Percentiles rank a stretch among this genome's conserved stretches.
These are phyloP conservation scores for Rhamphomyia laevipes DNA, from an alignment of 2,888 invertebrate genomes.

Conservation along the genomic window DNA sequence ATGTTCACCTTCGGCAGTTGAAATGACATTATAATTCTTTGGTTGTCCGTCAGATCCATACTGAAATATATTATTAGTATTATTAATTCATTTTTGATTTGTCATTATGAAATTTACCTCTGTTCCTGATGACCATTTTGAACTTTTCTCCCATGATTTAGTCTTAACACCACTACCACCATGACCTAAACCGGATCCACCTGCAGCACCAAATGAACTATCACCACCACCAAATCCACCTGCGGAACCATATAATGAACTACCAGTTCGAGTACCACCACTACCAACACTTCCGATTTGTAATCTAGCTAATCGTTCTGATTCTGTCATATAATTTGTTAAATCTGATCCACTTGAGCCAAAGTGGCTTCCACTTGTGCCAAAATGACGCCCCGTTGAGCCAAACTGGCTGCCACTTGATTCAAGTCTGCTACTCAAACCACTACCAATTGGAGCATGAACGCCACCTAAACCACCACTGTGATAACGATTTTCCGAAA, in stretches of 20 bases:
- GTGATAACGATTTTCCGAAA: constrained; percentile 7
- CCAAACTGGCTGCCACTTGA: not conserved
- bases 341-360: constrained; percentile 16
- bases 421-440: constrained; percentile 14
- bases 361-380: not conserved
- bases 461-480: constrained; percentile 2
- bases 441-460: constrained; percentile 3
- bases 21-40: constrained; percentile 32
- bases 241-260: constrained; percentile 16
- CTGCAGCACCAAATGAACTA: constrained; percentile 8
- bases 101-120: constrained; percentile 21
- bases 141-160: constrained; percentile 37
- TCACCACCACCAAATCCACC: constrained; percentile 10
- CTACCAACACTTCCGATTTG: constrained; percentile 24
- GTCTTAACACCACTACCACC: constrained; percentile 23
- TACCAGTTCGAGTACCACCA: constrained; percentile 21
- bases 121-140: constrained; percentile 37
- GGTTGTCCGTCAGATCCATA: constrained; percentile 30
- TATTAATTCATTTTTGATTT: not conserved
- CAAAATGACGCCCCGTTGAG: too few relatives aligned
- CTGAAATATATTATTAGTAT: constrained; percentile 17
- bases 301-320: constrained; percentile 29
- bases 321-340: constrained; percentile 27
- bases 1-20: constrained; percentile 36
- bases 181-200: constrained; percentile 9